Conservation (phyloP, 2,797 vertebrate species). For the Carcharodon carcharias region DNA sequence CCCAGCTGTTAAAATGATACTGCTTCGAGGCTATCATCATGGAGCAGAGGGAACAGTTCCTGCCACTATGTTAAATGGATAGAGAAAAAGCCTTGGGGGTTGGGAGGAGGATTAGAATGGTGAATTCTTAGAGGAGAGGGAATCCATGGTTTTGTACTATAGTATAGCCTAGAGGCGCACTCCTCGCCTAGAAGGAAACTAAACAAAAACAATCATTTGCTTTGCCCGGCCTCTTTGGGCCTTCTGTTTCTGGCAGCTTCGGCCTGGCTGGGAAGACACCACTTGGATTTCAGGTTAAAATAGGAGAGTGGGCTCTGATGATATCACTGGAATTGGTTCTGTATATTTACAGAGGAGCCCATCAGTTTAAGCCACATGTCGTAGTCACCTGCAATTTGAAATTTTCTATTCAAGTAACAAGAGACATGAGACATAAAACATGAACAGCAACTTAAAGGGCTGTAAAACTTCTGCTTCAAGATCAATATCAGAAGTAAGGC, state of each 20-base stretch:
- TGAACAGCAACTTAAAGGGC: not conserved
- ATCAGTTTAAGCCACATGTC: not conserved
- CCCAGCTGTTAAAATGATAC: not conserved
- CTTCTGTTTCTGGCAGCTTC: not conserved
- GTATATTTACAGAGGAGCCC: not conserved
- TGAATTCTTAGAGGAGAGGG: not conserved
- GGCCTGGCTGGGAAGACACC: not conserved
- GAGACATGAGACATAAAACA: not conserved
- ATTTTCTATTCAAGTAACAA: not conserved
- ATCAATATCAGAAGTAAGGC: not conserved
- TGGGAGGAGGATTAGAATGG: no score
- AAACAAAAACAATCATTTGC: not conserved
- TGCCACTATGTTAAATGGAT: not conserved
- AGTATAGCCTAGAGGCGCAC: not conserved
- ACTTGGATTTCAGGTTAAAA: not conserved
- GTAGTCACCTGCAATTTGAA: not conserved
- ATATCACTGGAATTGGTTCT: not conserved
- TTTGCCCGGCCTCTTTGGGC: not conserved
- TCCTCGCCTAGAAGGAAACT: not conserved
- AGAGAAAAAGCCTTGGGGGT: not conserved
- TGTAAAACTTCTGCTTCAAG: not conserved
- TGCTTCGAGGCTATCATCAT: not conserved
- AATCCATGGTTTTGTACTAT: not conserved
- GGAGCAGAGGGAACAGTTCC: not conserved
- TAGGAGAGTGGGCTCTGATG: not conserved